phyloP scores from a whole-genome alignment of 2,888 invertebrate genomes.

The Magallana nippona region DNA sequence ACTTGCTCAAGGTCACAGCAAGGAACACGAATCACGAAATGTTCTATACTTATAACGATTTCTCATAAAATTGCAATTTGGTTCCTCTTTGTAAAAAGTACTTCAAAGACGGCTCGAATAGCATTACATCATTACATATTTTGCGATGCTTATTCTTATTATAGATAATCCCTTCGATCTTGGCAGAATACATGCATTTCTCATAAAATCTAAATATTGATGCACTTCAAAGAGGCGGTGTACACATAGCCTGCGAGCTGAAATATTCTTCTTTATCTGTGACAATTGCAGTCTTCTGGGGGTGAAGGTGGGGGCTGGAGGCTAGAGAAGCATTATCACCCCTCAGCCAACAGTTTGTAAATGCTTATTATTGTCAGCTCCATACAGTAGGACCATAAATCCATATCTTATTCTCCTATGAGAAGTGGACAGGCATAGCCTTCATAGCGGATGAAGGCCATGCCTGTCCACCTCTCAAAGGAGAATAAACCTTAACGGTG shows the following conservation, averaged over 20 bases:
- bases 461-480: no score
- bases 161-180: constrained; percentile 10
- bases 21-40: no score
- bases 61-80: no score
- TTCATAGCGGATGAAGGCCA: no score
- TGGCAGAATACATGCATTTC: background rate
- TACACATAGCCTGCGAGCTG: background rate
- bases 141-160: background rate
- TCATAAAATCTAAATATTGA: constrained; percentile 8
- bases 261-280: background rate
- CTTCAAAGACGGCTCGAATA: no score
- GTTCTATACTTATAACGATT: no score
- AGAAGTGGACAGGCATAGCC: no score
- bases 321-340: background rate
- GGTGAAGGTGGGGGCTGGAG: background rate
- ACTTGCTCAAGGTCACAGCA: no score
- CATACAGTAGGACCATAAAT: no score
- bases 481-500: background rate
- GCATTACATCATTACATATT: no score
- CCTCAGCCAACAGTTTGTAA: background rate
- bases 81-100: no score
- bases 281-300: background rate
- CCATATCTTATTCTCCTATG: no score
- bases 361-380: background rate
- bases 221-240: background rate